Conservation (phyloP, 2,888 invertebrate species). For the Electrophaes corylata region DNA sequence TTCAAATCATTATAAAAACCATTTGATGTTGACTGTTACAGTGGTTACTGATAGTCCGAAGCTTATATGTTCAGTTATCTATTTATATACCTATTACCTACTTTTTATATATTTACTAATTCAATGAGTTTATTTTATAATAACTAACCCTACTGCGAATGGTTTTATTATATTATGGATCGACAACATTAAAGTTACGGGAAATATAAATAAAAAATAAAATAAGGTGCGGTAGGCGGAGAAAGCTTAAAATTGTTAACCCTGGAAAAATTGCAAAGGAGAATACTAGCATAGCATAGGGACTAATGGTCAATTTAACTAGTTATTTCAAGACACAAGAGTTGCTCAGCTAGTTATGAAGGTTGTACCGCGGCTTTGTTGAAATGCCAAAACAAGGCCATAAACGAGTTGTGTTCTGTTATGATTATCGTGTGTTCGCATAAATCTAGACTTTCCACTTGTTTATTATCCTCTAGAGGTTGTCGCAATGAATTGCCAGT, state of each 20-base stretch:
- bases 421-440: slow-evolving; percentile 52
- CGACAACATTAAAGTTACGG: too few species aligned
- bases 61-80: too few species aligned
- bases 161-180: too few species aligned
- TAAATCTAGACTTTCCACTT: slow-evolving; percentile 43
- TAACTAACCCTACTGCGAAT: too few species aligned
- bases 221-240: too few species aligned
- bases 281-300: neutral
- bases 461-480: slow-evolving; percentile 36
- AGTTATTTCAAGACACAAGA: neutral
- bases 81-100: too few species aligned
- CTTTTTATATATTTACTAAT: too few species aligned
- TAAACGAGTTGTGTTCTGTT: slow-evolving; percentile 55
- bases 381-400: slow-evolving; percentile 52
- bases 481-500: slow-evolving; percentile 27
- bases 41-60: too few species aligned
- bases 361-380: slow-evolving; percentile 44
- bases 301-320: neutral
- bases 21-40: too few species aligned
- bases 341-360: slow-evolving; percentile 22
- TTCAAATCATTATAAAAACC: too few species aligned
- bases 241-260: neutral
- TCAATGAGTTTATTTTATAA: too few species aligned
- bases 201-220: too few species aligned
- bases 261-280: neutral